phyloP scores from a whole-genome alignment of 2,888 invertebrate genomes.

The Creontiades dilutus region DNA sequence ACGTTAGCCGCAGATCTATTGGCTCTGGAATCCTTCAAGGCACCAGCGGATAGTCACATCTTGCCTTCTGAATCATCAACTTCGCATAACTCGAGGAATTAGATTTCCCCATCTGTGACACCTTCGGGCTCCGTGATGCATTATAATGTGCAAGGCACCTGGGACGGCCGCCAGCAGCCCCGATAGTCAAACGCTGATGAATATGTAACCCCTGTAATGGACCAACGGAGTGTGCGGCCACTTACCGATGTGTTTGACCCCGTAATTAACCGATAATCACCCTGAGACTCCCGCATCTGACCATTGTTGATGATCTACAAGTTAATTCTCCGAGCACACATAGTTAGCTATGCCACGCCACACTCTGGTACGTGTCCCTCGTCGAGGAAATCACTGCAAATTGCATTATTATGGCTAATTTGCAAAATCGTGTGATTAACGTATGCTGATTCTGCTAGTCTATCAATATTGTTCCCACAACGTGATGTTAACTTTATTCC shows the following conservation, averaged over 20 bases:
- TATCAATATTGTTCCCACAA: neutral
- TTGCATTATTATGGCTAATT: constrained; percentile 53
- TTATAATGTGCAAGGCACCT: neutral
- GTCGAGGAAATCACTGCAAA: constrained; percentile 39
- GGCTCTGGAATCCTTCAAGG: neutral
- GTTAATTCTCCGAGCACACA: constrained; percentile 63
- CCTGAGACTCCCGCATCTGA: constrained; percentile 70
- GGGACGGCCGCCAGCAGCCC: neutral
- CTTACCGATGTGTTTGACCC: constrained; percentile 50
- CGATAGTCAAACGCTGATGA: neutral
- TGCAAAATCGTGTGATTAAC: constrained; percentile 4
- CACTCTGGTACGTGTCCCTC: constrained; percentile 17
- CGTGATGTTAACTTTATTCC: too few species aligned
- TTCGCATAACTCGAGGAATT: neutral
- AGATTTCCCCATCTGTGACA: neutral
- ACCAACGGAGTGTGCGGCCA: constrained; percentile 9
- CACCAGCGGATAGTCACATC: neutral
- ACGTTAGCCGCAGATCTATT: neutral
- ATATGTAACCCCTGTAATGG: constrained; percentile 15
- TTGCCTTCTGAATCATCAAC: constrained; percentile 25
- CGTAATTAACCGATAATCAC: constrained; percentile 68
- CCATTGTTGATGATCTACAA: constrained; percentile 60
- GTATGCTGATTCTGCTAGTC: neutral
- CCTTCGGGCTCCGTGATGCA: neutral
- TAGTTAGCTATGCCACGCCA: constrained; percentile 31